Base-by-base conservation (phyloP, 2,113 vertebrate genomes). In the Dipodomys spectabilis region DNA sequence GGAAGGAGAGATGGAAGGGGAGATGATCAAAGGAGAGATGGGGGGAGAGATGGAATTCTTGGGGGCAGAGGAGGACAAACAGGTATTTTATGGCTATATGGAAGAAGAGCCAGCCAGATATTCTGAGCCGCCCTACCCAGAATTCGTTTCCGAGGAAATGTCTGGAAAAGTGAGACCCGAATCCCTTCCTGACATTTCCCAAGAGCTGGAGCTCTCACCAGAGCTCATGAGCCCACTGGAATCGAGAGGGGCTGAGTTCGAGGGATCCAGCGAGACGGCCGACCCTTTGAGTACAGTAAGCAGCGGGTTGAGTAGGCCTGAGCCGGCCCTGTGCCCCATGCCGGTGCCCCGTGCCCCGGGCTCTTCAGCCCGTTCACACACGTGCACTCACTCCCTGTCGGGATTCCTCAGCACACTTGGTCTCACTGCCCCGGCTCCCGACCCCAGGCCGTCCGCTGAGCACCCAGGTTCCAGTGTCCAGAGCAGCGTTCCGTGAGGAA, bases 221-320 rank as follows among this genome's bases (percentile, higher is more conserved):
- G 77, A n/a, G 15, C 6, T 8, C 4, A 0, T 49, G 0, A 0
- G 0, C 2, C n/a, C 57, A 1, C 8, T 68, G 0, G 60, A 6
- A 45, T 2, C 45, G 18, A 6, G 30, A 32, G 60, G 6, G 7
- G 30, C 25, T 2, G 1, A 5, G 32, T 7, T 91, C 15, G 9
- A 7, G 44, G 82, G 53, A 30, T 16, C 13, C 53, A 57, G 12
- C 53, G 4, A 16, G 53, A 4, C 19, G 10, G 20, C 44, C 1
- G 18, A 6, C 22, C 45, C 67, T 13, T 49, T 18, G 23, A 28
- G 77, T 32, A 12, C 6, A 15, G 3, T 0, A 0, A 2, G 7
- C 68, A 1, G 5, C 0, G 1, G 1, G 90, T 95, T 96, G 49
- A 95, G 95, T 90, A 57, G 28, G 27, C 69, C 53, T 45, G 18